Conservation (phyloP, 2,888 invertebrate species). For the Cephus spinipes region DNA sequence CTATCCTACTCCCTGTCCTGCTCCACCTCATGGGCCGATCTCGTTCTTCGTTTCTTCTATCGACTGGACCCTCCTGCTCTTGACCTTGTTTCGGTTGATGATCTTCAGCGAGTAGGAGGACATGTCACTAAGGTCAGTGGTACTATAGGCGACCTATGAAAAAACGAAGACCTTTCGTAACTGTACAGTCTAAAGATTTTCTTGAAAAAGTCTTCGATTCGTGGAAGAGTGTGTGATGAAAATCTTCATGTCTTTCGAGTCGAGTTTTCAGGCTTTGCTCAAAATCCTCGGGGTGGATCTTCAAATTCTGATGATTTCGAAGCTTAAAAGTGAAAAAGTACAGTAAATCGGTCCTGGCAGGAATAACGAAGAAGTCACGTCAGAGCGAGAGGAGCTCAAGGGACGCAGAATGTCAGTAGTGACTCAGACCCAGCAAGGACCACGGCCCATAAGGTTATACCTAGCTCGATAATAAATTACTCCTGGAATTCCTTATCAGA, state of each 20-base stretch:
- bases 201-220: neutral
- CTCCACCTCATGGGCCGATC: neutral
- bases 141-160: neutral
- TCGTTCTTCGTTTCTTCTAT: neutral
- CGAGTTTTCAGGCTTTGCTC: neutral
- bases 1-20: neutral
- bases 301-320: neutral
- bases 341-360: neutral
- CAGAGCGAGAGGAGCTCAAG: neutral
- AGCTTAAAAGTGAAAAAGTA: neutral
- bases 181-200: neutral
- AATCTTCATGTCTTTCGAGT: neutral
- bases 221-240: neutral
- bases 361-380: neutral
- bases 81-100: neutral
- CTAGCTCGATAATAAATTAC: constrained; percentile 50
- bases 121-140: neutral
- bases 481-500: constrained; percentile 33
- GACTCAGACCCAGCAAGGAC: neutral
- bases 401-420: neutral
- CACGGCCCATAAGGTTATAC: neutral
- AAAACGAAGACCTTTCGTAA: neutral
- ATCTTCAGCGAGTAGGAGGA: neutral
- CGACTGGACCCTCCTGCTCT: neutral
- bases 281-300: neutral